Evolutionary conservation across 2,113 vertebrate genomes (phyloP).

Genomic region (Suricata suricatta): DNA sequence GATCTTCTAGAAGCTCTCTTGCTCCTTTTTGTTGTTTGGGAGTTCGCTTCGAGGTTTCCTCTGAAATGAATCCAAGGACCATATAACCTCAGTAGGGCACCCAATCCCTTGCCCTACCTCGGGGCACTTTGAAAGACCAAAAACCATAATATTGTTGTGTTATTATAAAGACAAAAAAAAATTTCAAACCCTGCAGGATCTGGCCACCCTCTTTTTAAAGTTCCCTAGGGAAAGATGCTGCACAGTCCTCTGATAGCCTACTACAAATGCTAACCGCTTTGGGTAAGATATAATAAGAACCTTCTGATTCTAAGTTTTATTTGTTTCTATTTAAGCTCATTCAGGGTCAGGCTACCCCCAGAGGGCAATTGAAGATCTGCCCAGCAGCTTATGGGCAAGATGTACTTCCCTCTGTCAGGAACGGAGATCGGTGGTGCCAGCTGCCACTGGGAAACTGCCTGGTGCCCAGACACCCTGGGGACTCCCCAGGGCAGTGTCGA

Average conservation of each 20-base stretch:
- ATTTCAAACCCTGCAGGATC: neutral
- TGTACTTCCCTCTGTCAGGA: neutral
- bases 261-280: neutral
- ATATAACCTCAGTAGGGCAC: neutral
- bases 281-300: neutral
- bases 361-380: neutral
- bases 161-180: neutral
- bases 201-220: neutral
- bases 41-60: neutral
- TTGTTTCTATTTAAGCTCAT: slow-evolving; percentile 9
- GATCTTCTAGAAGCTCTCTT: neutral
- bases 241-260: neutral
- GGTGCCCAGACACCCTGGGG: neutral
- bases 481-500: neutral
- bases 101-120: neutral
- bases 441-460: neutral
- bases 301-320: neutral
- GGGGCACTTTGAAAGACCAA: neutral
- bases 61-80: slow-evolving; percentile 14
- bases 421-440: neutral
- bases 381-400: neutral
- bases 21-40: neutral
- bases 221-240: neutral
- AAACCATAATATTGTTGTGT: neutral
- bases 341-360: slow-evolving; percentile 20